Percentiles rank a stretch among this genome's conserved stretches.
Conservation (phyloP, 2,113 vertebrate genomes). For the Eretmochelys imbricata region DNA sequence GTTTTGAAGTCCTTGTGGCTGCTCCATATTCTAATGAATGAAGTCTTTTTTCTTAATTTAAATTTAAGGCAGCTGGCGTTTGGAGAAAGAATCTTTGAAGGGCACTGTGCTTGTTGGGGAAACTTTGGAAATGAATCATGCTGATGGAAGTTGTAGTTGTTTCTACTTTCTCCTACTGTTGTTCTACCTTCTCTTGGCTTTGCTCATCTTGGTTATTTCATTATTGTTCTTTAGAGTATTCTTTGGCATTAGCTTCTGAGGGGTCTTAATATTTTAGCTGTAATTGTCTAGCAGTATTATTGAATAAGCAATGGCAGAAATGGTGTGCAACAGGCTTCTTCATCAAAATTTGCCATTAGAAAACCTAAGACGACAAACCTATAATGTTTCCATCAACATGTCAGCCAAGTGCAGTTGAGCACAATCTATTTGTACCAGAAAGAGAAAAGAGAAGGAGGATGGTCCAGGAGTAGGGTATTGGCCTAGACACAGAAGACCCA, state of each 20-base stretch:
- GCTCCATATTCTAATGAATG: conserved; percentile 33
- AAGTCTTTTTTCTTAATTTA: background rate
- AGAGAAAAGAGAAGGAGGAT: background rate
- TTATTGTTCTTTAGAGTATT: background rate
- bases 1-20: background rate
- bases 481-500: background rate
- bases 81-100: background rate
- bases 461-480: background rate
- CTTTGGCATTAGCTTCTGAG: background rate
- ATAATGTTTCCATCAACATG: background rate
- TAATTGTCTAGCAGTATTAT: background rate
- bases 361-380: background rate
- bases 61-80: background rate
- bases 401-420: background rate
- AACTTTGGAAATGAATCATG: background rate
- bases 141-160: background rate
- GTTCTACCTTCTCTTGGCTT: background rate
- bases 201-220: background rate
- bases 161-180: background rate
- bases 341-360: background rate
- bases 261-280: background rate
- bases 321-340: background rate
- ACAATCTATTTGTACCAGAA: background rate
- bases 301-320: background rate
- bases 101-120: background rate